A percentile compares a stretch with the other conserved stretches of the same genome.
Evolutionary conservation across 2,113 vertebrate genomes (phyloP).

Genomic region (Serilophus lunatus): DNA sequence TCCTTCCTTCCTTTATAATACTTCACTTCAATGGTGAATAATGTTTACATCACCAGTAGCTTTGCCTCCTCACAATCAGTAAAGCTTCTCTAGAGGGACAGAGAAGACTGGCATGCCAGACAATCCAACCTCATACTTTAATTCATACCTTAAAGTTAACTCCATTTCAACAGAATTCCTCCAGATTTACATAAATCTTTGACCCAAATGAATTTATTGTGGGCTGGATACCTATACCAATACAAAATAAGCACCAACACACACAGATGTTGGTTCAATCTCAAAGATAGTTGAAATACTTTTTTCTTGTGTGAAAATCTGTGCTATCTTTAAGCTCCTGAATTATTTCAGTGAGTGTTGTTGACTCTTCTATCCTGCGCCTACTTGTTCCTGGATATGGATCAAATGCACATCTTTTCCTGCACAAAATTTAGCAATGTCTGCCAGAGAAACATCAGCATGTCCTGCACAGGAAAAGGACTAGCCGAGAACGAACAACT

Average conservation of each 20-base stretch:
- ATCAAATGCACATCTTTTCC: constrained; percentile 15
- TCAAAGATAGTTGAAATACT: background rate
- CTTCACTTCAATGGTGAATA: constrained; percentile 1
- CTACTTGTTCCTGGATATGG: constrained; percentile 14
- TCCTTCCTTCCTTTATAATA: constrained; percentile 35
- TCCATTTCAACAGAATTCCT: background rate
- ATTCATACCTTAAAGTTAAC: background rate
- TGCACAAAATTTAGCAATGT: background rate
- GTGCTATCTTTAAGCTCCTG: background rate
- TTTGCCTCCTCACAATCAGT: background rate
- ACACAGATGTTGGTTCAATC: background rate
- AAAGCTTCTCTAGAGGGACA: background rate
- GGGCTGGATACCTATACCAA: background rate
- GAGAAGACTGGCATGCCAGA: background rate
- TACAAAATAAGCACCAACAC: background rate
- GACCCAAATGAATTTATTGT: background rate
- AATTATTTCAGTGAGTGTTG: background rate
- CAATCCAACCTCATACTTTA: background rate
- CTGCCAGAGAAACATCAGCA: constrained; percentile 38
- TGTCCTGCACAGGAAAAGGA: background rate
- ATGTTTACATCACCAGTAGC: background rate
- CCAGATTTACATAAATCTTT: background rate
- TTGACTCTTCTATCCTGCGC: background rate
- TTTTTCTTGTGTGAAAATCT: background rate
- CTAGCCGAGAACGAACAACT: background rate